These are phyloP conservation scores for Mimachlamys varia DNA, from an alignment of 2,888 invertebrate species.

Conservation along the genomic window DNA sequence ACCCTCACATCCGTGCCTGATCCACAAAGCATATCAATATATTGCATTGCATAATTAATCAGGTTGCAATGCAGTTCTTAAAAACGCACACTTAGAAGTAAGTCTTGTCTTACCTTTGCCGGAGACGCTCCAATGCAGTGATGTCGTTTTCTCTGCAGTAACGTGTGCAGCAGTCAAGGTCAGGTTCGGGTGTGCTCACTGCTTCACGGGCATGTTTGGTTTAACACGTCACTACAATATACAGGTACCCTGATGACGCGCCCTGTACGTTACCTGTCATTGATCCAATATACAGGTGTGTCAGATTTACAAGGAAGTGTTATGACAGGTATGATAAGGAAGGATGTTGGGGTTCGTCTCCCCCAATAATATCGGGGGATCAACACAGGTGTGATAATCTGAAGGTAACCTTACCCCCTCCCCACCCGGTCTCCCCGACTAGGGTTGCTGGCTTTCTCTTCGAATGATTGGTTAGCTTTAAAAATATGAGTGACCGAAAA, in stretches of 20 bases:
- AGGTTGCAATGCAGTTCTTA: too few relatives aligned
- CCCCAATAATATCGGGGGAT: neutral
- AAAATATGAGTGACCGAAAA: too few relatives aligned
- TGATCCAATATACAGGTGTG: constrained; percentile 20
- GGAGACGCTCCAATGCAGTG: neutral
- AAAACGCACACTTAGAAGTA: too few relatives aligned
- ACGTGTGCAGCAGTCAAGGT: neutral
- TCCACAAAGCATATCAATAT: too few relatives aligned
- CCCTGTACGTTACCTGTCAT: neutral
- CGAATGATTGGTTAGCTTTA: too few relatives aligned
- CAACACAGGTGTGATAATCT: neutral
- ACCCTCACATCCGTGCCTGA: too few relatives aligned
- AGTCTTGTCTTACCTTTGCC: too few relatives aligned
- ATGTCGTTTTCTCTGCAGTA: neutral
- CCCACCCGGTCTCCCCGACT: neutral
- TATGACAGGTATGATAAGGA: neutral
- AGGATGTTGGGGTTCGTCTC: neutral
- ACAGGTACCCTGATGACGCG: neutral
- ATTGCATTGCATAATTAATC: too few relatives aligned
- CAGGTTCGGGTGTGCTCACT: neutral
- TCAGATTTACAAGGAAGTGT: neutral
- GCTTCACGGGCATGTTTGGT: neutral
- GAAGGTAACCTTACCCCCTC: neutral
- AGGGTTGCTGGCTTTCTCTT: neutral
- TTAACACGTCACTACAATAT: neutral